These are phyloP conservation scores for Hermatobates lingyangjiaoensis DNA, from an alignment of 1,140 invertebrate genomes.

Conservation along the genomic window DNA sequence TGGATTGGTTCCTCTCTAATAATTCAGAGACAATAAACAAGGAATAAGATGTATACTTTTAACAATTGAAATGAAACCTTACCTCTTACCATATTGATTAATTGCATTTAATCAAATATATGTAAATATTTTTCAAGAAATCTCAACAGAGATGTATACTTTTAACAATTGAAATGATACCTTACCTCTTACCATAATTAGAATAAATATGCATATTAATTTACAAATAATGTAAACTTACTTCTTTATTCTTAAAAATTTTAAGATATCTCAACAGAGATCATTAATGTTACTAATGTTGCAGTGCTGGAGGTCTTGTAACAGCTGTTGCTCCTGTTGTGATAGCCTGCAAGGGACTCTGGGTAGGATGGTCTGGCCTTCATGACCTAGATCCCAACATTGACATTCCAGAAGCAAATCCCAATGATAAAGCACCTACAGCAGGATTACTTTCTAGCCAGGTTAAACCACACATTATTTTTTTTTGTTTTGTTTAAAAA, in stretches of 20 bases:
- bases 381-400: slow-evolving; percentile 48
- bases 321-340: slow-evolving; percentile 79
- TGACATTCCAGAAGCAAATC: slow-evolving; percentile 66
- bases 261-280: neutral
- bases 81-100: neutral
- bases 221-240: neutral
- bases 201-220: neutral
- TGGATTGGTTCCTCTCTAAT: too few relatives aligned
- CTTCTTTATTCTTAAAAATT: neutral
- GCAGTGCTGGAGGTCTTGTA: slow-evolving; percentile 70
- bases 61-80: neutral
- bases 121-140: too few relatives aligned
- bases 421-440: slow-evolving; percentile 62
- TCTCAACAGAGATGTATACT: neutral
- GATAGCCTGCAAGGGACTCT: slow-evolving; percentile 60
- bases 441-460: slow-evolving; percentile 63
- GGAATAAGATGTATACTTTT: neutral
- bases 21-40: too few relatives aligned
- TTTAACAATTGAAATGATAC: neutral
- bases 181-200: neutral
- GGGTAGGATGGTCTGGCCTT: slow-evolving; percentile 80
- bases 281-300: slow-evolving; percentile 13
- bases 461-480: too few relatives aligned
- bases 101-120: too few relatives aligned
- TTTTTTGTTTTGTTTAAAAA: too few relatives aligned